Base-by-base conservation (phyloP, 2,797 vertebrate genomes). In the Sebastes alutus region DNA sequence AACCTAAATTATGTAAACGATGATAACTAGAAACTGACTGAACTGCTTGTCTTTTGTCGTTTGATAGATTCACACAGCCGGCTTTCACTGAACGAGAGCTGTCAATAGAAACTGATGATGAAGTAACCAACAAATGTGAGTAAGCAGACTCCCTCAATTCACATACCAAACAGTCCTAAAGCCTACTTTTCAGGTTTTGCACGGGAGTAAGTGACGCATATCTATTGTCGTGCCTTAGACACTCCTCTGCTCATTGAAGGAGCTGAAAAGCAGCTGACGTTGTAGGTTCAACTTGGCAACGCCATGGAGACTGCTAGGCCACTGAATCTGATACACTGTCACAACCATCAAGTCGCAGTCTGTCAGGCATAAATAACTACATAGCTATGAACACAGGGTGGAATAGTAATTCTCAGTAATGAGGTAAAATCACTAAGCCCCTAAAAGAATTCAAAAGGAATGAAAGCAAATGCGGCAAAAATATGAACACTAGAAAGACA, bases 101-200 rank as follows among this genome's bases (percentile, higher is more conserved):
- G 33, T 80, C 68, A 80, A 25, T 2, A 84, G 80, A 88, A 87
- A 90, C 81, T 81, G 25, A 20, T 3, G 3, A 49, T 77, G 4
- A 80, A 59, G 71, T 29, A 49, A 63, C 64, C 71, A 72, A 38
- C 75, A 88, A 80, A 82, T 75, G 49, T 62, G 65, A 89, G 69
- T 59, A 38, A 59, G 68, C 35, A 9, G 25, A 74, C 29, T 56
- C 60, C 66, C 49, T 74, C 3, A 70, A 84, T 73, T 87, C 78
- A 86, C 87, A 90, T 91, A 84, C 89, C 86, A 77, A 56, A 63
- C 80, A 78, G 70, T 78, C 61, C 75, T 62, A 22, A 78, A 95
- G 94, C 87, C 85, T 60, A 95, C 93, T 83, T 93, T 95, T 94
- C 96, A 86, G 93, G 96, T 96, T 96, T 93, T 62, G 81, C 88